phyloP scores from a whole-genome alignment of 2,888 invertebrate species.

The Tromatobia lineatoria region DNA sequence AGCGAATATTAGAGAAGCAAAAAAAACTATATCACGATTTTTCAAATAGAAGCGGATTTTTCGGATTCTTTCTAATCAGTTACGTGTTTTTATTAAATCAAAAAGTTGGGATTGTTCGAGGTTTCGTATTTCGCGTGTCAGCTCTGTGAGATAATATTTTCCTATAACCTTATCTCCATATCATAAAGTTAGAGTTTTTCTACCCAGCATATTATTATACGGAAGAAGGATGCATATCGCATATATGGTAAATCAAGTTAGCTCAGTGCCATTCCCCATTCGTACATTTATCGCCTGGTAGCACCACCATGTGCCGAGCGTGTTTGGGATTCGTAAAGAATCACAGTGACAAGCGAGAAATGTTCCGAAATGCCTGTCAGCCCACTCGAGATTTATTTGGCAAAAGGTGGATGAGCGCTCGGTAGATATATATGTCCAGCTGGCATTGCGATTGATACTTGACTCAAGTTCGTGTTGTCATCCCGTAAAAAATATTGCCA shows the following conservation, averaged over 20 bases:
- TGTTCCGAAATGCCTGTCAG: not conserved
- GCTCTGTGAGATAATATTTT: not conserved
- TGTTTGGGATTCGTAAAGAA: constrained; percentile 14
- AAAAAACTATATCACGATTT: too few relatives aligned
- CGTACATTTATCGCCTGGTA: not conserved
- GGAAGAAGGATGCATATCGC: not conserved
- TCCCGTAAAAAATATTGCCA: too few relatives aligned
- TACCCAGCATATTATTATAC: not conserved
- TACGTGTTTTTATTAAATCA: not conserved
- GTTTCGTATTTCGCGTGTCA: not conserved
- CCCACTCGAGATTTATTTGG: not conserved
- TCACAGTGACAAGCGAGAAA: not conserved
- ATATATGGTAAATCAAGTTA: not conserved
- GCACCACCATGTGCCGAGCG: not conserved
- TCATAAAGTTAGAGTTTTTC: not conserved
- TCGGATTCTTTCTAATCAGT: not conserved
- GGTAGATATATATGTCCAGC: not conserved
- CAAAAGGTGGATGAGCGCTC: not conserved
- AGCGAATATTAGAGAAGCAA: too few relatives aligned
- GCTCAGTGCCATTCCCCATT: not conserved
- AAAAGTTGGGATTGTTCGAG: not conserved
- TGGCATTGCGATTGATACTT: not conserved
- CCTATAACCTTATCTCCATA: not conserved
- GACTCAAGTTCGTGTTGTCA: too few relatives aligned
- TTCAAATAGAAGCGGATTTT: too few relatives aligned